Conservation (phyloP, 2,888 invertebrate genomes). For the Frankliniella fusca region DNA sequence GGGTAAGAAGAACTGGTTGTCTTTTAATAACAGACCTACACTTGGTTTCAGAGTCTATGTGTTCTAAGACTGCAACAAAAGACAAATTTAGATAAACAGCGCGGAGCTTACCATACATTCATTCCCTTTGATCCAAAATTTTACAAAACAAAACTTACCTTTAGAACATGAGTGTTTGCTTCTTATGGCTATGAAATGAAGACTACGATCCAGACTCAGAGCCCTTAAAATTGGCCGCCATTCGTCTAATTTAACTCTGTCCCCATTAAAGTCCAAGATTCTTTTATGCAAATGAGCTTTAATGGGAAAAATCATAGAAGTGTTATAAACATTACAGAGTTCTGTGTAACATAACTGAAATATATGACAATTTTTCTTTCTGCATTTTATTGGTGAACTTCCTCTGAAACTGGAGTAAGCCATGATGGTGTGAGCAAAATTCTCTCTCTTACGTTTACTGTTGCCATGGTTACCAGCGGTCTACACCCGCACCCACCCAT, state of each 20-base stretch:
- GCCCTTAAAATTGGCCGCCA: constrained; percentile 73
- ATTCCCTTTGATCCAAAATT: background rate
- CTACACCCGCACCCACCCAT: background rate
- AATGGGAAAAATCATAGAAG: constrained; percentile 27
- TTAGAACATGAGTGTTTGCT: constrained; percentile 47
- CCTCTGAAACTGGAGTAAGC: constrained; percentile 28
- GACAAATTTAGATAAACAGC: constrained; percentile 30
- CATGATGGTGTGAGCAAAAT: background rate
- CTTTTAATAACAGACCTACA: background rate
- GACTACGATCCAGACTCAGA: constrained; percentile 63
- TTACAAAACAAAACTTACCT: constrained; percentile 30
- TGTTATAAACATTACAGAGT: constrained; percentile 44
- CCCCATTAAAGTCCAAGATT: constrained; percentile 65
- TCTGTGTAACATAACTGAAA: constrained; percentile 47
- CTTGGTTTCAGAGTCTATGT: constrained; percentile 18
- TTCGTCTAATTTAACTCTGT: constrained; percentile 69
- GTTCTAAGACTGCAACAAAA: background rate
- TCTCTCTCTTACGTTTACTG: background rate
- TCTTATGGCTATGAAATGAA: constrained; percentile 64
- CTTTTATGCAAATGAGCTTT: constrained; percentile 36
- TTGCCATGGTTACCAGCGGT: background rate
- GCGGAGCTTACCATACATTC: background rate
- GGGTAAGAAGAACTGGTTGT: background rate
- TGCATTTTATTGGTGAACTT: constrained; percentile 34
- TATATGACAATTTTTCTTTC: constrained; percentile 39